Evolutionary conservation across 2,113 vertebrate species (phyloP), one percentile per base, ranked within the genome.

Genomic region (Lasiurus cinereus): DNA sequence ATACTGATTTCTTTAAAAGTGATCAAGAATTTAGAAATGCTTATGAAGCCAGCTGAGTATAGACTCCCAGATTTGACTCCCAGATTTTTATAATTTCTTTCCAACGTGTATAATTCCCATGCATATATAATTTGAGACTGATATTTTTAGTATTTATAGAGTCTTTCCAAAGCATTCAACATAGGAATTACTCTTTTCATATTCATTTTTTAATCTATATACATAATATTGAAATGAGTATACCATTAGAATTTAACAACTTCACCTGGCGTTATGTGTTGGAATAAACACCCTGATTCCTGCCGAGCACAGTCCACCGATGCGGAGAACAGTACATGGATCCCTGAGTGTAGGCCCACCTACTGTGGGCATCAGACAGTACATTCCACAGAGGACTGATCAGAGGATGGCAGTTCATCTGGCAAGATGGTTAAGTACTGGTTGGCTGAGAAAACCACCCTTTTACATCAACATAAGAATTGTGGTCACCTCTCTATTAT

Each of bases 1-100:
- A 70, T 90, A 72, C 0, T 70, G 59, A 33, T 48, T 86, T 93
- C 33, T 93, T 87, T 52, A 39, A 82, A 88, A 88, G 69, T 5
- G 16, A 72, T 88, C 15, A 27, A 74, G n/a, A 89, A 46, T 79
- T 88, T 93, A 85, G 67, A 88, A 67, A 13, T 59, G 64, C 36
- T 80, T 88, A 48, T 67, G 72, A 94, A 93, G 22, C 4, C 69
- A 66, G 43, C 48, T 70, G 73, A 74, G 29, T 83, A 9, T n/a
- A 46, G 79, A 79, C 3, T 83, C 52, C 50, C 29, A 54, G 59
- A 59, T 86, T 93, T 83, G 79, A 79, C 3, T 83, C 52, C 50
- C 29, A 54, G 59, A 59, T 86, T 93, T 83, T 93, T 84, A 43
- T 91, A 10, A 80, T 95, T 94, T 91, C 59, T 93, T 91, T 83